These are phyloP conservation scores for Premnoplex brunnescens DNA, from an alignment of 2,797 vertebrate species.

Conservation along the genomic window DNA sequence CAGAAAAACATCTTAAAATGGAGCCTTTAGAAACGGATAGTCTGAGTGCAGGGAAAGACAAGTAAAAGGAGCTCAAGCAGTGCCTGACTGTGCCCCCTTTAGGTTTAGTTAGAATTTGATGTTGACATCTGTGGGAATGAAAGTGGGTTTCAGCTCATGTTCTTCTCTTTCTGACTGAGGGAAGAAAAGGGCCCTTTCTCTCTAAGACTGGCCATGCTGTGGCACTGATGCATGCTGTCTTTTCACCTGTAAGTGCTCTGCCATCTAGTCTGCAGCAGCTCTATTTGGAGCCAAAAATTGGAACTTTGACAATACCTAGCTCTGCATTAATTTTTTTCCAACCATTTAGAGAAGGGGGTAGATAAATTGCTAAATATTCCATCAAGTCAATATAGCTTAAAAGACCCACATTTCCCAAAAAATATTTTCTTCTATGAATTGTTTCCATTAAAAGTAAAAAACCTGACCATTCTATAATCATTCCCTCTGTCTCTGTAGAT, in stretches of 20 bases:
- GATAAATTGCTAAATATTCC: background rate
- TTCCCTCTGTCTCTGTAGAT: background rate
- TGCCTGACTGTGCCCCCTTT: rapidly evolving
- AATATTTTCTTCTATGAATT: background rate
- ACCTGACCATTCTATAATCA: background rate
- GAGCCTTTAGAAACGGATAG: background rate
- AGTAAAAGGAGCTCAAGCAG: background rate
- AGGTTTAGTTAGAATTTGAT: background rate
- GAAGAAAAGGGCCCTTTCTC: background rate
- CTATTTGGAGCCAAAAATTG: background rate
- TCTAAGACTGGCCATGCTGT: background rate
- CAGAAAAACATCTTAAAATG: background rate
- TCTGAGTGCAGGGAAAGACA: rapidly evolving
- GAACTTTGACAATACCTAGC: background rate
- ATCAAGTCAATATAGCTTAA: background rate
- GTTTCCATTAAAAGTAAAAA: background rate
- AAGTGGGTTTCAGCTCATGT: background rate
- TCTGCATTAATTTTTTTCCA: background rate
- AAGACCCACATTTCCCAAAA: background rate
- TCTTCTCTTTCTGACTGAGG: background rate
- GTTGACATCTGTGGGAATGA: background rate
- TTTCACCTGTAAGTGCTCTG: background rate
- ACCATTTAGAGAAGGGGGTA: background rate
- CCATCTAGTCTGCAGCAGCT: background rate
- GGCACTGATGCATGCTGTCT: background rate